Percentiles rank a stretch among this genome's conserved stretches.
These are phyloP conservation scores for Australoheros facetus DNA, from an alignment of 2,797 vertebrate species.

Conservation along the genomic window DNA sequence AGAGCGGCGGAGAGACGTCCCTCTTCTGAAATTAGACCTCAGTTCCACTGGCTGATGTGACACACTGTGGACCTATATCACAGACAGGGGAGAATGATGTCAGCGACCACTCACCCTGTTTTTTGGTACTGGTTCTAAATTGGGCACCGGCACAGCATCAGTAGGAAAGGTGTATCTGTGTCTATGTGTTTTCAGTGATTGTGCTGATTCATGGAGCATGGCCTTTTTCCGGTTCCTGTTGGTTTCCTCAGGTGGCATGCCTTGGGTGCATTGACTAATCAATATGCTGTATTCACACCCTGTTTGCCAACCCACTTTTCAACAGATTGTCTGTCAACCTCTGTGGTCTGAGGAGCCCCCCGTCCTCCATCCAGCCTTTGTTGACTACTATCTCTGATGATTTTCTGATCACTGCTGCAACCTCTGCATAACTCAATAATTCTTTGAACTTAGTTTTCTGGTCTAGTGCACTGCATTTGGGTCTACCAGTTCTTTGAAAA, in stretches of 20 bases:
- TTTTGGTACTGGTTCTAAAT: background rate
- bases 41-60: conserved; percentile 65
- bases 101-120: background rate
- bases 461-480: background rate
- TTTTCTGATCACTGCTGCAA: background rate
- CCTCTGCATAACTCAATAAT: background rate
- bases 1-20: conserved; percentile 73
- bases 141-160: background rate
- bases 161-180: background rate
- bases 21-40: conserved; percentile 54
- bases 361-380: background rate
- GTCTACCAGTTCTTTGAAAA: background rate
- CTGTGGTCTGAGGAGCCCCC: background rate
- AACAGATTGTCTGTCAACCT: background rate
- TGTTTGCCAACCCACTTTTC: background rate
- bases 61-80: conserved; percentile 73
- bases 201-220: background rate
- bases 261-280: background rate
- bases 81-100: conserved; percentile 7
- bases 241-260: background rate
- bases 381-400: background rate
- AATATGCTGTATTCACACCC: background rate
- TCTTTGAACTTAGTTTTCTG: background rate
- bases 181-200: background rate
- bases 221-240: background rate